A percentile compares a stretch with the other conserved stretches of the same genome.
Evolutionary conservation across 2,797 vertebrate genomes (phyloP).

Genomic region (Aotus griseimembra): DNA sequence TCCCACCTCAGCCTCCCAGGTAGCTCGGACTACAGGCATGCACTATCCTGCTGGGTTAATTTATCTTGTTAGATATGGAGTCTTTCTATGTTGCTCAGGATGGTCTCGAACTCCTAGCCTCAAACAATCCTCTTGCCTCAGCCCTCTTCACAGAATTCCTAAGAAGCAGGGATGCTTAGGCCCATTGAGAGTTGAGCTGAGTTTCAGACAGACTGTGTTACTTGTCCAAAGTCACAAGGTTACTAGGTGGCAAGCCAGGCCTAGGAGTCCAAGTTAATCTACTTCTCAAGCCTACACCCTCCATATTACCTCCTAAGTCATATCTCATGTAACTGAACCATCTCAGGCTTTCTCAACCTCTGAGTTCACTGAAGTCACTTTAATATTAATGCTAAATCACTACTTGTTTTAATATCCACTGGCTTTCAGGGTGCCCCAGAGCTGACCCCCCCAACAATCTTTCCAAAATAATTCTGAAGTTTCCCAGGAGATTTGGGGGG

Average conservation of each 20-base stretch:
- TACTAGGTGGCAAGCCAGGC: not conserved
- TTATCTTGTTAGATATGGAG: too few species aligned
- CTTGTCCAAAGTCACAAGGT: not conserved
- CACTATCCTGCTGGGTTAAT: too few species aligned
- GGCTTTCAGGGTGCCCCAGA: not conserved
- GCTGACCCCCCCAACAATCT: not conserved
- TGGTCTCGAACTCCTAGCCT: too few species aligned
- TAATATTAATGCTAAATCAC: not conserved
- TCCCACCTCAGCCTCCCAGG: too few species aligned
- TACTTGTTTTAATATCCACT: not conserved
- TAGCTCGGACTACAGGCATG: too few species aligned
- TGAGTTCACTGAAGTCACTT: not conserved
- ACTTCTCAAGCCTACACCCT: not conserved
- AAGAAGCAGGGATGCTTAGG: not conserved
- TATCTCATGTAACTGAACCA: not conserved
- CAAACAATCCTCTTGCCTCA: too few species aligned
- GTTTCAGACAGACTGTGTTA: not conserved
- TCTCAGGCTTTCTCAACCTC: not conserved
- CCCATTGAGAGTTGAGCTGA: not conserved
- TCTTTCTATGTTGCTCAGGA: too few species aligned
- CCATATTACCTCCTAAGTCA: not conserved
- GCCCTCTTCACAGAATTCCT: not conserved
- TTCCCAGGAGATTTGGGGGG: not conserved
- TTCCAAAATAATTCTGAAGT: not conserved
- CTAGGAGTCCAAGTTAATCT: not conserved